Base-by-base conservation (phyloP, 2,113 vertebrate genomes). In the Rhabdornis inornatus region DNA sequence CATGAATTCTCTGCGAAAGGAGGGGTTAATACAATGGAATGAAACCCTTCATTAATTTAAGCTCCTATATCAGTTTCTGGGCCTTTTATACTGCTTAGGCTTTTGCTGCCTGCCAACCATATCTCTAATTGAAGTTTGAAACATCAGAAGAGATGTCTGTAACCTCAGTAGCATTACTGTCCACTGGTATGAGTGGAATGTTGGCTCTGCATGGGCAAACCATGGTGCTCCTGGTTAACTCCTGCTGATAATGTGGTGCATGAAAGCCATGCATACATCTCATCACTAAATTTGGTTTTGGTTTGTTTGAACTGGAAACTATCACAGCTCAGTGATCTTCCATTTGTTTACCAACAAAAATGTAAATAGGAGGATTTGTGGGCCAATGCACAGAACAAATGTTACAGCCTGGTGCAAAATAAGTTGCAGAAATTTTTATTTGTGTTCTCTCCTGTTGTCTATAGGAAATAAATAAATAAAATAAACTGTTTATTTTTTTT, bases 181-280 rank as follows among this genome's bases (percentile, higher is more conserved):
- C 12, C 37, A 15, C 31, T 77, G 85, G 79, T 37, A 95, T 88
- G 93, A 80, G 42, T 37, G 95, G 95, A 96, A 97, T 93, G 94
- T 57, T 95, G 84, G 93, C 87, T 86, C 52, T 60, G 63, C n/a
- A 39, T 4, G 33, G 40, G 82, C 55, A 92, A 95, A 77, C 55
- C 61, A 18, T 10, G 3, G 70, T 70, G 87, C 74, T 85, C 74
- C 74, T 40, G 85, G 66, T 87, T 85, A 92, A 59, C 61, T 84
- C 53, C 84, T 59, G 5, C 75, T 55, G 92, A 91, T 86, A 91
- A 90, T 77, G 33, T 13, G 13, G 37, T 13, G 16, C 55, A 63
- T 57, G 87, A 69, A 91, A 91, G 50, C 52, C 82, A 66, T 0
- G 4, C 59, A 37, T 23, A n/a, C 33, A 65, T 40, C 79, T 74